Conservation (phyloP, 2,888 invertebrate species). For the Harpalus rubripes region DNA sequence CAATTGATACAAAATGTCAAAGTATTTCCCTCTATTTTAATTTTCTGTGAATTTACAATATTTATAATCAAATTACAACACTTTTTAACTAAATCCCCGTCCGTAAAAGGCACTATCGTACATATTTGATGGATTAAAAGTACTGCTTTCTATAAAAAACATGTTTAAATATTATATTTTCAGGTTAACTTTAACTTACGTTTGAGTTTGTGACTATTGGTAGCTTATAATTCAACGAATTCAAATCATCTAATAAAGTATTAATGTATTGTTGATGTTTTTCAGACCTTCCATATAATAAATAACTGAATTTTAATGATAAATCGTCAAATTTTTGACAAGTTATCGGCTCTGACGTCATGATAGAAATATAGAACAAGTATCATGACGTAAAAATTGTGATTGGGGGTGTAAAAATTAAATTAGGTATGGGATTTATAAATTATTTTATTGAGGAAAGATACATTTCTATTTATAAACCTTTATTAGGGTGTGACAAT, state of each 20-base stretch:
- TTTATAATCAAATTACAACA: slow-evolving; percentile 80
- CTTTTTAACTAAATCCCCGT: slow-evolving; percentile 80
- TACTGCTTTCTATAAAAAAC: slow-evolving; percentile 74
- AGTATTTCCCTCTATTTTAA: slow-evolving; percentile 76
- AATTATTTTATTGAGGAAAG: too few relatives aligned
- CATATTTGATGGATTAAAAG: slow-evolving; percentile 76
- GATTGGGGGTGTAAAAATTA: too few relatives aligned
- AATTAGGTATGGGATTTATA: too few relatives aligned
- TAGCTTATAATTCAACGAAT: slow-evolving; percentile 81
- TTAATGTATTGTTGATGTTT: slow-evolving; percentile 79
- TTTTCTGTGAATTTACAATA: slow-evolving; percentile 80
- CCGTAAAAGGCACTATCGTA: slow-evolving; percentile 76
- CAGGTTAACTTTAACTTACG: slow-evolving; percentile 71
- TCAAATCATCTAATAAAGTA: slow-evolving; percentile 81
- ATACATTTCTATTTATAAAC: too few relatives aligned
- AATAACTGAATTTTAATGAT: slow-evolving; percentile 74
- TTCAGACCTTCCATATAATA: slow-evolving; percentile 73
- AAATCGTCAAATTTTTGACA: slow-evolving; percentile 73
- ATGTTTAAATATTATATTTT: slow-evolving; percentile 26
- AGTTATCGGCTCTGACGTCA: slow-evolving; percentile 70
- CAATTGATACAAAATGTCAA: slow-evolving; percentile 74
- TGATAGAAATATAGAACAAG: too few relatives aligned
- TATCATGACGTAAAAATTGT: background rate
- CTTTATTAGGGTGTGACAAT: too few relatives aligned
- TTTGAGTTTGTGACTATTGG: slow-evolving; percentile 73